Evolutionary conservation across 2,113 vertebrate species (phyloP), one percentile per base, ranked within the genome.

Genomic region (Lontra canadensis): DNA sequence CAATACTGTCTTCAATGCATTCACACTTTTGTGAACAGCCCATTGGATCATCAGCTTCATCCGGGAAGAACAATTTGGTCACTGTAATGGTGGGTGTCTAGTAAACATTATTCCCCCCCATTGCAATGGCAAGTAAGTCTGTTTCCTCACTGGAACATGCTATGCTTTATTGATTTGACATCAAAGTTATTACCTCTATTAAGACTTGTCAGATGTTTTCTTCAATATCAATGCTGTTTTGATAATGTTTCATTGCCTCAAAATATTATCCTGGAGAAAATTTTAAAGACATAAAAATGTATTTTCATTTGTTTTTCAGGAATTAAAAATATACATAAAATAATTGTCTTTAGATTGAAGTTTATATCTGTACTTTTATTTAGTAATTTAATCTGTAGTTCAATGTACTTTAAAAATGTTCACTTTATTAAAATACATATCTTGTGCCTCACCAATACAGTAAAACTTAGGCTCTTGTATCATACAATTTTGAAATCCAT

Each of bases 171-270:
- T 98, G 97, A 97, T 97, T 95, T 98, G 96, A 92, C 95, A 96
- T 95, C 98, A 52, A 15, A 52, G 17, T 52, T 17, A 52, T 52
- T 15, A 98, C 89, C 55, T 95, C 85, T 97, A 96, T 93, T 97
- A 98, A 92, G 80, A 95, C 82, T 86, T 97, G 87, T 91, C 94
- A 97, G 95, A 97, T 94, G 94, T 93, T 94, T 98, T 98, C 98
- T 98, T 98, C 97, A 98, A 98, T 98, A 97, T 92, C 98, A 98
- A 98, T 97, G 93, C 74, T 98, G 94, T 98, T 98, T 98, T 88
- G 78, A 98, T 98, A 98, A 98, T 98, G 96, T 98, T 98, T 97
- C 92, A 97, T 98, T 98, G 96, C 97, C 96, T 82, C 88, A 95
- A 98, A 98, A 97, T 98, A 95, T 97, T 88, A 98, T 98, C 95